Conservation (phyloP, 2,113 vertebrate genomes). For the Nothoprocta pentlandii region DNA sequence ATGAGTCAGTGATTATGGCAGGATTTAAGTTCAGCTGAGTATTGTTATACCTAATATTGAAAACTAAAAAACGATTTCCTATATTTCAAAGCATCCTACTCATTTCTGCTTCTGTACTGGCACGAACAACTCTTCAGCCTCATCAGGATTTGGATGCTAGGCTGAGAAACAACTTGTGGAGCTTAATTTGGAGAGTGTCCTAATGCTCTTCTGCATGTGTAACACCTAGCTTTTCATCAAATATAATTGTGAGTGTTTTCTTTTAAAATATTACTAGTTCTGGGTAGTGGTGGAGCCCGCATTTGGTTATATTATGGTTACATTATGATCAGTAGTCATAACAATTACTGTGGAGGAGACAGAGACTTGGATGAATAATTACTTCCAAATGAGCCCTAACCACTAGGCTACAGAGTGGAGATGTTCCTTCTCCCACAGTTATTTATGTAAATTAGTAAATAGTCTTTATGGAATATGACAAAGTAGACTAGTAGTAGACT, state of each 20-base stretch:
- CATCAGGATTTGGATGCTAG: neutral
- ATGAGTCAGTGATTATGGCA: neutral
- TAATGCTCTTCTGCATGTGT: neutral
- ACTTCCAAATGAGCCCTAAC: neutral
- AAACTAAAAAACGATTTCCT: neutral
- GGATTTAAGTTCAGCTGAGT: neutral
- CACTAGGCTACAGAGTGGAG: neutral
- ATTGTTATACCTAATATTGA: neutral
- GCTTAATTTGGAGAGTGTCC: neutral
- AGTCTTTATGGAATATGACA: neutral
- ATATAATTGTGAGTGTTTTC: neutral
- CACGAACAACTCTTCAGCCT: neutral
- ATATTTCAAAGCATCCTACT: neutral
- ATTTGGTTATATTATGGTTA: neutral
- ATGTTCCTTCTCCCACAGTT: neutral
- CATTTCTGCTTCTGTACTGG: neutral
- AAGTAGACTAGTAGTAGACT: neutral
- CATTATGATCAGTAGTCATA: neutral
- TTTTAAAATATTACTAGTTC: neutral
- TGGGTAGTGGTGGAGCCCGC: neutral
- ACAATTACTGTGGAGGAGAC: neutral
- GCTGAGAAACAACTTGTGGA: neutral
- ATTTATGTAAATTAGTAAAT: neutral
- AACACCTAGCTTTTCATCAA: neutral
- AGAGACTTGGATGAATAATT: neutral